phyloP scores from a whole-genome alignment of 2,888 invertebrate species.

The Campoletis raptor region DNA sequence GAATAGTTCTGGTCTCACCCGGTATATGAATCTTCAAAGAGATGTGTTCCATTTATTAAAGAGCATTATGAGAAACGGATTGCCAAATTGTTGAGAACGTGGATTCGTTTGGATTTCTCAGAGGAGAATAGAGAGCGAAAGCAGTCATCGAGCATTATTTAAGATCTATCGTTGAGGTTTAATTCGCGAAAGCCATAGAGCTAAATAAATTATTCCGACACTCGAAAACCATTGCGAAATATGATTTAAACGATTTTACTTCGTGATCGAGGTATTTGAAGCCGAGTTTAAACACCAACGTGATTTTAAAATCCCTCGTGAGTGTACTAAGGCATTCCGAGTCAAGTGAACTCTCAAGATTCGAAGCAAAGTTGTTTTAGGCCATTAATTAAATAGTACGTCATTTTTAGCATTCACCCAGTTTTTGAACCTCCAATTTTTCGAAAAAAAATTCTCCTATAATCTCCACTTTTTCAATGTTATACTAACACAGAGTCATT shows the following conservation, averaged over 20 bases:
- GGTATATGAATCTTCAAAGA: background rate
- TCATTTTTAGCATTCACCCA: background rate
- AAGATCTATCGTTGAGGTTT: conserved; percentile 36
- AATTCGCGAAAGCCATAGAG: conserved; percentile 45
- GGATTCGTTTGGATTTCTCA: conserved; percentile 20
- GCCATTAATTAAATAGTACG: background rate
- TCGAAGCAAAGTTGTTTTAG: background rate
- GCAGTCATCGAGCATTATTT: conserved; percentile 27
- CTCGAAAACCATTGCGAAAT: conserved; percentile 58
- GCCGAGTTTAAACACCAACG: background rate
- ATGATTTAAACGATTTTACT: conserved; percentile 35
- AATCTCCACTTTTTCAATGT: background rate
- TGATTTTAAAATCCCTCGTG: background rate
- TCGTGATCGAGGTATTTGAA: conserved; percentile 11
- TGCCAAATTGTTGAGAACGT: conserved; percentile 25
- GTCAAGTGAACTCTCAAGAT: background rate
- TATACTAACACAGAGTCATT: background rate
- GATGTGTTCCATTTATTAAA: conserved; percentile 19
- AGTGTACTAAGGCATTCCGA: background rate
- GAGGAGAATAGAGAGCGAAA: conserved; percentile 56
- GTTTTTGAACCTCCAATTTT: background rate
- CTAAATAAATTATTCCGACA: conserved; percentile 44
- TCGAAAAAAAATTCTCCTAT: background rate
- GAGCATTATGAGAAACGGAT: conserved; percentile 35
- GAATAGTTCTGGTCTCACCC: background rate